Evolutionary conservation across 2,113 vertebrate genomes (phyloP).

Genomic region (Pteronura brasiliensis): DNA sequence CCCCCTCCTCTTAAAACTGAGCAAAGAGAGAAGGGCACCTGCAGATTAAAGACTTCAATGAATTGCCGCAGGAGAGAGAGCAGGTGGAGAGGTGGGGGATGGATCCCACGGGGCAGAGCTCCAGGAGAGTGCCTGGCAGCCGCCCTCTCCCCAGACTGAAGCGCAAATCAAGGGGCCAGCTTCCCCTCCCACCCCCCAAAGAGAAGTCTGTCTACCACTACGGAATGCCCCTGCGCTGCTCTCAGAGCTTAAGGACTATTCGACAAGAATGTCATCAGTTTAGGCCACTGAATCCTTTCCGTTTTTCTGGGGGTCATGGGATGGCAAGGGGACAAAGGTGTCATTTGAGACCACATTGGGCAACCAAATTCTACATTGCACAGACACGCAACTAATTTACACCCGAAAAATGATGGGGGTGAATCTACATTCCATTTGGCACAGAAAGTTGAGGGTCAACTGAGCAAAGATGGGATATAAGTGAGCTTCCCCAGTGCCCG

Average conservation of each 20-base stretch:
- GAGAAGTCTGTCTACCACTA: not conserved
- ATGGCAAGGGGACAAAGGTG: not conserved
- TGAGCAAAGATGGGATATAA: not conserved
- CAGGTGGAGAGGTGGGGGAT: not conserved
- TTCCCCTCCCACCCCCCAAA: not conserved
- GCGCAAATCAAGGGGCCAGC: not conserved
- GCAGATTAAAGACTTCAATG: not conserved
- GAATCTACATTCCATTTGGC: not conserved
- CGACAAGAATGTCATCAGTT: not conserved
- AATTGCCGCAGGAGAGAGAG: not conserved
- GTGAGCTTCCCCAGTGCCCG: not conserved
- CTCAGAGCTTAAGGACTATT: not conserved
- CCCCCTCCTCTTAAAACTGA: not conserved
- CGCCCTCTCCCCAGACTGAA: not conserved
- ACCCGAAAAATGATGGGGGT: accelerated
- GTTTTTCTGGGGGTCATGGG: not conserved
- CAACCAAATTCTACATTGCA: not conserved
- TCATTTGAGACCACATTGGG: not conserved
- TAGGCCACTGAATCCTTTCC: not conserved
- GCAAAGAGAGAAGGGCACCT: not conserved
- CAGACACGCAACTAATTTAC: not conserved
- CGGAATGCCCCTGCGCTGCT: not conserved
- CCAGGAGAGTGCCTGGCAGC: not conserved
- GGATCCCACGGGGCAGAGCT: not conserved
- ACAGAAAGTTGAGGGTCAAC: not conserved